Evolutionary conservation across 92 coral and sea anemone genomes (phyloP).

Genomic region (Anthopleura xanthogrammica): DNA sequence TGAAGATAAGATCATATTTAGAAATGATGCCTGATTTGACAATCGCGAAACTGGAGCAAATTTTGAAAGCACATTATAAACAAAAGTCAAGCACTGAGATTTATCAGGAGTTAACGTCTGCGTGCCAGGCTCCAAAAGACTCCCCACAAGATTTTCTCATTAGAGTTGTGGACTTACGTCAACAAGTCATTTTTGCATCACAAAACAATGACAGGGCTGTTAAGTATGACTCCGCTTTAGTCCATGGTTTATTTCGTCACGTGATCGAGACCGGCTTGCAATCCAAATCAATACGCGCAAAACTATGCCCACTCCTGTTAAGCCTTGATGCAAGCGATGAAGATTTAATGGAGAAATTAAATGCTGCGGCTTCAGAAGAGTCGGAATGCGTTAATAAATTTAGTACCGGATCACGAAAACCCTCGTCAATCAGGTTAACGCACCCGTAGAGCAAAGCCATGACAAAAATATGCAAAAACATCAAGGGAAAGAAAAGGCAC

Average conservation of each 20-base stretch:
- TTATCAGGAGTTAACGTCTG: not conserved
- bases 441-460: not conserved
- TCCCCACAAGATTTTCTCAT: not conserved
- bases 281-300: constrained; percentile 51
- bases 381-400: constrained; percentile 59
- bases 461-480: no score
- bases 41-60: constrained; percentile 50
- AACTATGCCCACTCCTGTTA: constrained; percentile 50
- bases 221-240: constrained; percentile 39
- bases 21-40: constrained; percentile 34
- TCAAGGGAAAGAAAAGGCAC: constrained; percentile 23
- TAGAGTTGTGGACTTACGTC: constrained; percentile 15
- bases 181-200: constrained; percentile 49
- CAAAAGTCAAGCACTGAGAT: constrained; percentile 11
- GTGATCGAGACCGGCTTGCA: constrained; percentile 66
- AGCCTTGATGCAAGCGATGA: constrained; percentile 47
- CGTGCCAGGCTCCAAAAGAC: not conserved
- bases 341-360: constrained; percentile 34
- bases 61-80: constrained; percentile 51
- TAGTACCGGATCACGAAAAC: constrained; percentile 26
- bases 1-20: constrained; percentile 51
- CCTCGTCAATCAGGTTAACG: no score
- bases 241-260: constrained; percentile 42
- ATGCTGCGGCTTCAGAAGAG: constrained; percentile 61
- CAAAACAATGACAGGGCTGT: constrained; percentile 27